These are phyloP conservation scores for Pecten maximus DNA, from an alignment of 2,888 invertebrate species.

Conservation along the genomic window DNA sequence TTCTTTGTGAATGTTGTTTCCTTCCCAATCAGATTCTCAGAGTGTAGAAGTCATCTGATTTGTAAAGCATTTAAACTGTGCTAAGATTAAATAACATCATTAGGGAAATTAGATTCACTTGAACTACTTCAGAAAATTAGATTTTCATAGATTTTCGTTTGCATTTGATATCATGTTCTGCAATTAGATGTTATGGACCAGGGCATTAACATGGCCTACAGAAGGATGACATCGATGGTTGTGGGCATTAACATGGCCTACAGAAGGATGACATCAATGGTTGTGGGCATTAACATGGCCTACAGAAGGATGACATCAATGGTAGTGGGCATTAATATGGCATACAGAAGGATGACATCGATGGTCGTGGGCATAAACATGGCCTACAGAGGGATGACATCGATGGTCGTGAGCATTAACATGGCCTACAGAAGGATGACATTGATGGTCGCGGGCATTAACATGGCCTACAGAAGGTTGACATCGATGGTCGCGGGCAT, in stretches of 20 bases:
- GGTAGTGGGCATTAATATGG: too few species aligned
- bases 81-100: background rate
- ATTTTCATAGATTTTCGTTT: constrained; percentile 17
- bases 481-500: too few species aligned
- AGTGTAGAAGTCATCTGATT: background rate
- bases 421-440: background rate
- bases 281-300: background rate
- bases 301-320: background rate
- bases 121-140: background rate
- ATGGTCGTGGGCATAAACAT: background rate
- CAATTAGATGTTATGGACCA: background rate
- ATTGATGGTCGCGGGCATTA: background rate
- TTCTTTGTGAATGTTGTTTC: background rate
- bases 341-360: background rate
- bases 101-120: background rate
- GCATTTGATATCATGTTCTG: background rate
- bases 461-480: background rate
- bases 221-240: too few species aligned
- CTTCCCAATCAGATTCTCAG: background rate
- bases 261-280: background rate
- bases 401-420: too few species aligned
- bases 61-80: background rate
- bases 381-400: background rate
- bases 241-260: background rate
- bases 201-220: background rate